A percentile compares a stretch with the other conserved stretches of the same genome.
phyloP scores from a whole-genome alignment of 2,888 invertebrate species.

The Sclerodermus sp. region DNA sequence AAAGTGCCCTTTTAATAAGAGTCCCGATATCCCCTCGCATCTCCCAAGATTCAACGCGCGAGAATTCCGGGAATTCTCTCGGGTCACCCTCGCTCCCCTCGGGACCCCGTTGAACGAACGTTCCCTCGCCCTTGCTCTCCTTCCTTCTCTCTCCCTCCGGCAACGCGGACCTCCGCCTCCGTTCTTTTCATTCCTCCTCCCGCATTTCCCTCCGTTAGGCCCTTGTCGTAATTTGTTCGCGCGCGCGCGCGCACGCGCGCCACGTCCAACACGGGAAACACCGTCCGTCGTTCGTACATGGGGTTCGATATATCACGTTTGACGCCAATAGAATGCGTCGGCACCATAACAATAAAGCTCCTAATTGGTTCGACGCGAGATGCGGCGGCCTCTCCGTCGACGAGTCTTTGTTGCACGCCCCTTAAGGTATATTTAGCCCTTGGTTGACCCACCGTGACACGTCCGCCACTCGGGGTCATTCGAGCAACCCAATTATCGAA shows the following conservation, averaged over 20 bases:
- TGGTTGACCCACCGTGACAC: slow-evolving; percentile 28
- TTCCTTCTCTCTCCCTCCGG: no score
- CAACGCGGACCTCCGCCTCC: no score
- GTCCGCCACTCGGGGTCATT: slow-evolving; percentile 26
- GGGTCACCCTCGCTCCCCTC: no score
- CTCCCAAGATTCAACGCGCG: no score
- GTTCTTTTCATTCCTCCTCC: no score
- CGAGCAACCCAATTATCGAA: slow-evolving; percentile 19
- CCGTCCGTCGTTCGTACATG: background rate
- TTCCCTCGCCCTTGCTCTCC: no score
- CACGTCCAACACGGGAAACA: background rate
- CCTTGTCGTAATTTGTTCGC: no score
- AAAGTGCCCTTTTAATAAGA: slow-evolving; percentile 6
- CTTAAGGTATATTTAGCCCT: slow-evolving; percentile 29
- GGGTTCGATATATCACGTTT: slow-evolving; percentile 38
- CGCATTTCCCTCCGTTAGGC: no score
- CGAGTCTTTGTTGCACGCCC: slow-evolving; percentile 34
- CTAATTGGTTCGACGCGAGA: slow-evolving; percentile 48
- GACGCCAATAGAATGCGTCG: slow-evolving; percentile 34
- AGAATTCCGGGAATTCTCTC: no score
- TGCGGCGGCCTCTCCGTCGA: slow-evolving; percentile 25
- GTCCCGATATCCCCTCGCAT: no score
- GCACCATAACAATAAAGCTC: slow-evolving; percentile 45
- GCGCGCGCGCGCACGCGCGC: background rate
- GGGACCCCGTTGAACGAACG: no score